Conservation (phyloP, 1,140 invertebrate genomes). For the Asbolus verrucosus region DNA sequence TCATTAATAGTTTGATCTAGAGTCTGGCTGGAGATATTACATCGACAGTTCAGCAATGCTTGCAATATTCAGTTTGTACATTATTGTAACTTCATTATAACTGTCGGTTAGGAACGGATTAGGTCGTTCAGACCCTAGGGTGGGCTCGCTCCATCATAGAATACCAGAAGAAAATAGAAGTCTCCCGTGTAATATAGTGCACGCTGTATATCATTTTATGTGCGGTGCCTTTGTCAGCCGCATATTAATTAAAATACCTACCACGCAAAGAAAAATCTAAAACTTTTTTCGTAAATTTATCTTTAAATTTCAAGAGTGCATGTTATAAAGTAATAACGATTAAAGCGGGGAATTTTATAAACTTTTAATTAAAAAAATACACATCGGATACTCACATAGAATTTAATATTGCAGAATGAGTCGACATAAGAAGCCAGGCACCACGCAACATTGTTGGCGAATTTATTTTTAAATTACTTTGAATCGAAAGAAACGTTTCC, state of each 20-base stretch:
- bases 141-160: conserved; percentile 8
- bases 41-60: conserved; percentile 39
- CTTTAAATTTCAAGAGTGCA: conserved; percentile 1
- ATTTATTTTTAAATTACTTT: too few species aligned
- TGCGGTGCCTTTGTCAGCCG: conserved; percentile 14
- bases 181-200: conserved; percentile 23
- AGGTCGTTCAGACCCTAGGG: conserved; percentile 5
- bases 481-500: too few species aligned
- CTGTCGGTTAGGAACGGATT: conserved; percentile 41
- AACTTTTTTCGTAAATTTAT: conserved; percentile 20
- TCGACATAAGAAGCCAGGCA: too few species aligned
- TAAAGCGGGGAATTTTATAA: neutral
- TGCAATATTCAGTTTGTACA: conserved; percentile 45
- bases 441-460: too few species aligned
- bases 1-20: conserved; percentile 45
- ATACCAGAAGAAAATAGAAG: conserved; percentile 19
- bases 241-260: conserved; percentile 37
- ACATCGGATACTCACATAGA: neutral
- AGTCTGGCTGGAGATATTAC: neutral
- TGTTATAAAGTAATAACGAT: conserved; percentile 4
- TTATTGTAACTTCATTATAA: conserved; percentile 47
- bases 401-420: conserved; percentile 6
- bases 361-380: conserved; percentile 27
- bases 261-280: conserved; percentile 9
- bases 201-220: conserved; percentile 7